Evolutionary conservation across 2,797 vertebrate genomes (phyloP), one percentile per base, ranked within the genome.

Genomic region (Lophius americanus): DNA sequence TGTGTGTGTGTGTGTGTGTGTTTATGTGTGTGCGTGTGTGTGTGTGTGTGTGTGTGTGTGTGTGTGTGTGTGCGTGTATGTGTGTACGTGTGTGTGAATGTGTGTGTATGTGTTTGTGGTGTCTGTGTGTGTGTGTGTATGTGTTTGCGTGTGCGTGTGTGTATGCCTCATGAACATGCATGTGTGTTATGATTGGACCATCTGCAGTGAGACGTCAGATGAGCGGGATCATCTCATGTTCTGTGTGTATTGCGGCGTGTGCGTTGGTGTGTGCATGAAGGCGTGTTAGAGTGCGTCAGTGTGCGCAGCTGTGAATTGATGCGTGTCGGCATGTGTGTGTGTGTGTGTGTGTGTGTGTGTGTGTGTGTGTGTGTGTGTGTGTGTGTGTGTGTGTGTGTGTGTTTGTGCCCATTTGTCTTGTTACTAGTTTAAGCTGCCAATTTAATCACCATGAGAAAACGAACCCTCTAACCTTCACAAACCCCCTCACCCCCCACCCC

Each of bases 361-460:
- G 23, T 32, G 47, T 50, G 37, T 14, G 54, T 72, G 64, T 42
- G 5, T 52, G 61, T n/a, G 35, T 47, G 57, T 14, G 59, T 71
- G 55, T 56, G 53, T 57, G 55, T 60, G 14, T 39, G 43, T 32
- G 7, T 53, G 37, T 60, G 48, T 39, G 49, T 56, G 41, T 52
- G 44, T 62, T 61, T 37, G 51, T 65, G 70, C 37, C 47, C 64
- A 73, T 78, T 78, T 85, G 78, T 84, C 70, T 80, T 75, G 78
- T 79, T 76, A 76, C 75, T 75, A 82, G 80, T 76, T 82, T 14
- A 67, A 79, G 85, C 79, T 91, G 89, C 89, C 88, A 91, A 76
- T 82, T 55, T 68, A 87, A 91, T 91, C 88, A 90, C 83, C 88
- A 89, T 91, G 81, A 85, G 81, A 91, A 88, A 88, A 88, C 53